Conservation (phyloP, 2,888 invertebrate species). For the Hirtodrosophila trivittata region DNA sequence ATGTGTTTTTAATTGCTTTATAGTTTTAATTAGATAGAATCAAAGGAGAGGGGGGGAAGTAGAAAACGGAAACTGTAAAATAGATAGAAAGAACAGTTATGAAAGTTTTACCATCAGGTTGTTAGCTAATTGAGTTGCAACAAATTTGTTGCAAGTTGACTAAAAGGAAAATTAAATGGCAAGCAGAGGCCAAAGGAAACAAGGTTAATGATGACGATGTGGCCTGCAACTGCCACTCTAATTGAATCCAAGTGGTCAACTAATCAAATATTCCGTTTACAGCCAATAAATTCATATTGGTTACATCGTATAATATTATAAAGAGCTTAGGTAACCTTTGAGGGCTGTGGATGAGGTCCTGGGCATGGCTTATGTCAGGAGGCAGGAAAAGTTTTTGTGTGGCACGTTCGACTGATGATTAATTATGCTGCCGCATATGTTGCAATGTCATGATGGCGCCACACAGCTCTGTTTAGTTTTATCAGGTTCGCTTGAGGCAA, state of each 20-base stretch:
- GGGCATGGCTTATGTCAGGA: too few relatives aligned
- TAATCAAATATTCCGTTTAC: slow-evolving; percentile 71
- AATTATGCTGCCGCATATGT: slow-evolving; percentile 72
- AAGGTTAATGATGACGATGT: slow-evolving; percentile 13
- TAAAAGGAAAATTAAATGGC: not conserved
- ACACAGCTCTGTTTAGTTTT: slow-evolving; percentile 20
- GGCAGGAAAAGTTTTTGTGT: slow-evolving; percentile 46
- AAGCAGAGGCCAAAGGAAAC: not conserved
- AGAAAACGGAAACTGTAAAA: too few relatives aligned
- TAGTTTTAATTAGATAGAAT: slow-evolving; percentile 60
- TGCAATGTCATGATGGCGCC: slow-evolving; percentile 60
- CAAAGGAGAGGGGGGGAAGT: not conserved
- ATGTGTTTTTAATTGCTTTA: slow-evolving; percentile 66
- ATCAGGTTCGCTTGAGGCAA: slow-evolving; percentile 7
- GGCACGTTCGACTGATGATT: slow-evolving; percentile 68
- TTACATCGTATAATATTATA: slow-evolving; percentile 34
- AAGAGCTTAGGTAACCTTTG: slow-evolving; percentile 41
- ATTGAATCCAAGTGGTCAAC: slow-evolving; percentile 55
- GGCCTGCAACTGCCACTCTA: slow-evolving; percentile 30
- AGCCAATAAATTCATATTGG: slow-evolving; percentile 52
- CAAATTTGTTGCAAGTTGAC: not conserved
- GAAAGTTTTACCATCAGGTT: not conserved
- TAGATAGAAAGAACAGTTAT: not conserved
- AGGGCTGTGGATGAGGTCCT: not conserved
- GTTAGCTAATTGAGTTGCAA: not conserved